phyloP scores from a whole-genome alignment of 1,140 invertebrate species.

The Scaptomyza pallida region DNA sequence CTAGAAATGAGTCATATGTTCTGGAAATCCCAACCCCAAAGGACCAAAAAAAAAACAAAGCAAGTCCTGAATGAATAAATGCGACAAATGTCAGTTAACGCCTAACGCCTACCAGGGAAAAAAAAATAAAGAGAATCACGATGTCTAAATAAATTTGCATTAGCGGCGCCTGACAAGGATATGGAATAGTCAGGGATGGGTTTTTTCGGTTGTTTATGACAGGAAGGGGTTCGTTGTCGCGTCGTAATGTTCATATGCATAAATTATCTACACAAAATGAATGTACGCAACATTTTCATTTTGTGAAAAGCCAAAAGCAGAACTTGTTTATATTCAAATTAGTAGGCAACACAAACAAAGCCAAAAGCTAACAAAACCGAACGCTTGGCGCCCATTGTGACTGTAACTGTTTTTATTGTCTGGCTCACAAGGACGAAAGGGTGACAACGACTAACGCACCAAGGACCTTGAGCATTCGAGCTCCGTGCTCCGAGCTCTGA shows the following conservation, averaged over 20 bases:
- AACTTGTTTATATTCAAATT: slow-evolving; percentile 80
- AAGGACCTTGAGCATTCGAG: slow-evolving; percentile 52
- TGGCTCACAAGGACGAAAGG: slow-evolving; percentile 56
- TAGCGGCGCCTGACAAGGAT: slow-evolving; percentile 25
- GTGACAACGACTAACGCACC: slow-evolving; percentile 45
- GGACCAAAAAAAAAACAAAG: neutral
- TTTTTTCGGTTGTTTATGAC: slow-evolving; percentile 19
- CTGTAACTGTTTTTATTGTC: slow-evolving; percentile 38
- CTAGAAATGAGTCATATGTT: slow-evolving; percentile 69
- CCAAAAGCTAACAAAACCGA: slow-evolving; percentile 19
- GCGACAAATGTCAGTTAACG: slow-evolving; percentile 78
- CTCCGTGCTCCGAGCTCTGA: neutral
- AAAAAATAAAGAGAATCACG: slow-evolving; percentile 35
- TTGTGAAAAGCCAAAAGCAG: slow-evolving; percentile 55
- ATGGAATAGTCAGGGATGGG: neutral
- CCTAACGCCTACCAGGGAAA: too few relatives aligned
- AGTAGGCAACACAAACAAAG: slow-evolving; percentile 67
- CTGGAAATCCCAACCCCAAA: neutral
- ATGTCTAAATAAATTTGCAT: slow-evolving; percentile 78
- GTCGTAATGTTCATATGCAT: slow-evolving; percentile 19
- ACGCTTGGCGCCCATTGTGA: slow-evolving; percentile 11
- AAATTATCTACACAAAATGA: slow-evolving; percentile 48
- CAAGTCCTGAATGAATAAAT: slow-evolving; percentile 59
- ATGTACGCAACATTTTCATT: slow-evolving; percentile 72
- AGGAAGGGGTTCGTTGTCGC: slow-evolving; percentile 1